phyloP scores from a whole-genome alignment of 2,888 invertebrate genomes.

The Andrena chrysosceles region DNA sequence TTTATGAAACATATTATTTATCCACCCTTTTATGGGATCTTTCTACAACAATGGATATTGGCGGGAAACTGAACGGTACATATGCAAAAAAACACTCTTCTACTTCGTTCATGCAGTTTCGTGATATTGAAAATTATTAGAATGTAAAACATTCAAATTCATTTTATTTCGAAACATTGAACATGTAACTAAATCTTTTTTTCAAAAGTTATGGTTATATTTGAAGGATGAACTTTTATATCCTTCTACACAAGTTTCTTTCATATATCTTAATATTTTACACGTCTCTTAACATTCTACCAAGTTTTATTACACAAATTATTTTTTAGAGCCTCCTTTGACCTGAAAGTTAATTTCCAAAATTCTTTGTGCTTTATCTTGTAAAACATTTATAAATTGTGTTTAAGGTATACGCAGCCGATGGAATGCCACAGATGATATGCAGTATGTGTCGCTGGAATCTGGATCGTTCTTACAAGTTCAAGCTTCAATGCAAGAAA shows the following conservation, averaged over 20 bases:
- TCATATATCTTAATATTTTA: too few species aligned
- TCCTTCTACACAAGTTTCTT: too few species aligned
- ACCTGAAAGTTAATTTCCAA: too few species aligned
- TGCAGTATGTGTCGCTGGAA: slow-evolving; percentile 90
- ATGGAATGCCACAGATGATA: slow-evolving; percentile 91
- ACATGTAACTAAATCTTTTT: neutral
- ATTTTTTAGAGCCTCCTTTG: too few species aligned
- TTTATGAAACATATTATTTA: neutral
- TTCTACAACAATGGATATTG: neutral
- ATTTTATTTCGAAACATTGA: neutral
- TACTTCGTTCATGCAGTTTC: neutral
- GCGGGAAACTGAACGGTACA: slow-evolving; percentile 5
- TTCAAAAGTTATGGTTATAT: too few species aligned
- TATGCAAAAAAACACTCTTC: neutral
- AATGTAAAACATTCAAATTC: neutral
- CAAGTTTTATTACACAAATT: too few species aligned
- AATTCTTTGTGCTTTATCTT: neutral
- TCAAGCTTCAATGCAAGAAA: slow-evolving; percentile 91
- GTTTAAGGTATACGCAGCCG: slow-evolving; percentile 84
- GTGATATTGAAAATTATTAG: neutral
- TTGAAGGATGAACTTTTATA: too few species aligned
- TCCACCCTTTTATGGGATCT: neutral
- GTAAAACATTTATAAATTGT: neutral
- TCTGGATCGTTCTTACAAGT: slow-evolving; percentile 90
- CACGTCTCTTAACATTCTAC: too few species aligned